Base-by-base conservation (phyloP, 1,140 invertebrate genomes). In the Gonioctena quinquepunctata region DNA sequence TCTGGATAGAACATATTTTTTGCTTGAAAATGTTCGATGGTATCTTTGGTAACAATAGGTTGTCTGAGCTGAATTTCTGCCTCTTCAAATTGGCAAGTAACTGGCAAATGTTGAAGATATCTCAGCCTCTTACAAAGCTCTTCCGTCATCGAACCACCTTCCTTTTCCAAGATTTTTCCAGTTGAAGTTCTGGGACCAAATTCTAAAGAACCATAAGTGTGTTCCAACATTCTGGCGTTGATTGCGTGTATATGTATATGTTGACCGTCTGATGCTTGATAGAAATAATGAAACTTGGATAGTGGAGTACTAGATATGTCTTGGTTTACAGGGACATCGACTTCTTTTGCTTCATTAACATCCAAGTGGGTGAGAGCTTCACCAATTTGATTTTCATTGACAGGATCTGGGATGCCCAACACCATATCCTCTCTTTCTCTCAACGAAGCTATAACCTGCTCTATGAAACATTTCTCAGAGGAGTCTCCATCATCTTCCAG, bases 171-270 rank as follows among this genome's bases (percentile, higher is more conserved):
- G 56, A 98, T 91, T 68, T 86, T 73, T 3, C 91, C 92, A 0
- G 81, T 85, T 54, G 99, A 90, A 6, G 86, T 78, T n/a, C 85
- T 82, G 0, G 96, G 96, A 68, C 92, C 92, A 49, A 90, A 84
- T 68, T 94, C 91, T 54, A 98, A 86, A 52, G 86, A 88, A 16
- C 94, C 94, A 86, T 96, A 98, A 54, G 94, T 90, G 52, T 90
- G 88, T 78, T 94, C 91, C 70, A 99, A 82, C 89, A 98, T 96
- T 60, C 92, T 91, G 2, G 94, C 90, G 84, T 99, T 98, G 72
- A 99, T 82, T 2, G 94, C 90, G 85, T 98, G 94, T 54, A 99
- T 83, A 83, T 95, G 99, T 22, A 98, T 90, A 80, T 96, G 93
- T 82, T 97, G 96, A 0, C 96, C 96, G 85, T 97, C 95, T 28